A percentile compares a stretch with the other conserved stretches of the same genome.
Evolutionary conservation across 2,113 vertebrate genomes (phyloP).

Genomic region (Crocuta crocuta): DNA sequence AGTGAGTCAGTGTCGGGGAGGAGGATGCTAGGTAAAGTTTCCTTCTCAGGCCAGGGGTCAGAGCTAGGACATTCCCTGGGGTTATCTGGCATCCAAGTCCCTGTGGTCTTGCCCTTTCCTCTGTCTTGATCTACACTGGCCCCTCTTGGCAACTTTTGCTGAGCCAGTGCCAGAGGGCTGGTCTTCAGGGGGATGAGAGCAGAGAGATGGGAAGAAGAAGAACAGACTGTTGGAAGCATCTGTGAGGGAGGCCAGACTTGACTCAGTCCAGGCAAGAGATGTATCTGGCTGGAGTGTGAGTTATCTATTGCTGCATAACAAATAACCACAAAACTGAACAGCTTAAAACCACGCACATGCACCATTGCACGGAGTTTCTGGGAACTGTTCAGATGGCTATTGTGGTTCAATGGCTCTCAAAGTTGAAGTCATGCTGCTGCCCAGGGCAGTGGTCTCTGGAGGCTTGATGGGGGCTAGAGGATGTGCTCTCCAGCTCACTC

Average conservation of each 20-base stretch:
- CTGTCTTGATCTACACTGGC: not conserved
- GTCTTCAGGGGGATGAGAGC: not conserved
- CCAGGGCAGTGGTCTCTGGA: not conserved
- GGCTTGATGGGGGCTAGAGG: not conserved
- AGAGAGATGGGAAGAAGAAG: not conserved
- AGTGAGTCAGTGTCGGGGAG: not conserved
- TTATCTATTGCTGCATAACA: not conserved
- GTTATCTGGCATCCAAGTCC: not conserved
- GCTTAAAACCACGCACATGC: not conserved
- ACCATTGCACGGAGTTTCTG: not conserved
- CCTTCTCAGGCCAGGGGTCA: not conserved
- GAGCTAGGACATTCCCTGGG: not conserved
- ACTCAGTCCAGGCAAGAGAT: not conserved
- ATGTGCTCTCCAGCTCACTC: not conserved
- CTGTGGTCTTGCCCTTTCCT: not conserved
- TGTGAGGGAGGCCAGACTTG: not conserved
- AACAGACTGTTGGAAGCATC: not conserved
- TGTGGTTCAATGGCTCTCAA: not conserved
- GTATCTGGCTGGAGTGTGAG: not conserved
- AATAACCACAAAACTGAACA: not conserved
- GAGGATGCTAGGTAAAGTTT: not conserved
- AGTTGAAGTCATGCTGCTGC: no score
- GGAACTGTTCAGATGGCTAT: not conserved
- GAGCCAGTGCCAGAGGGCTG: not conserved
- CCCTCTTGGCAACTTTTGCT: not conserved